Evolutionary conservation across 2,888 invertebrate genomes (phyloP), one percentile per base, ranked within the genome.

Genomic region (Agonum fuliginosum): DNA sequence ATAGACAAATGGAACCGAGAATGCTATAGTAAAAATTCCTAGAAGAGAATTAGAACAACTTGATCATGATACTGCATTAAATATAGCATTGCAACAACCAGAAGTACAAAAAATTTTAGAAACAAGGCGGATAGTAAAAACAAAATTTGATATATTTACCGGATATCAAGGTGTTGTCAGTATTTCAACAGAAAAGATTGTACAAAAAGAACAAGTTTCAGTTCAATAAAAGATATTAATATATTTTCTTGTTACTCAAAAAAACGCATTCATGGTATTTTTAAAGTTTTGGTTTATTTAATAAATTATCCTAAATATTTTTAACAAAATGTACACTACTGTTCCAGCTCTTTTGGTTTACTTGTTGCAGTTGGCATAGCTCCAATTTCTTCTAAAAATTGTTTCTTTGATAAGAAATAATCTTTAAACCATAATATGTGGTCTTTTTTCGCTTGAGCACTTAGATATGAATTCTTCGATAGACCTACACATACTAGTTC

Each of bases 401-500:
- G 90, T 82, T 92, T 91, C 84, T 97, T 97, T 0, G 91, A 90
- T 79, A 91, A 91, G 84, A 99, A 98, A 85, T 97, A 99, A 72
- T 96, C 91, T 80, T 91, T 93, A 85, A 94, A 99, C 98, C 98
- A 99, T 79, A 92, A 86, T 51, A 99, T 94, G 83, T 97, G 97
- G 8, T 94, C 95, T 80, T 90, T 90, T 85, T 99, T 99, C 82
- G 97, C 95, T 80, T 93, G 86, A 0, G 94, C 95, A 0, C 95
- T 95, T 82, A 98, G 89, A 86, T 95, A 96, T 0, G 97, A 93
- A 88, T 99, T 99, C 86, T 97, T 97, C 0, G 97, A 97, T 0
- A 99, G 89, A 3, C 98, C 99, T 0, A 94, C 91, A 81, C 95
- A 94, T 0, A 99, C 98, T 3, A 99, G 89, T 84, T 99, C 98